These are phyloP conservation scores for Sarcophaga caerulescens DNA, from an alignment of 2,888 invertebrate species.

Conservation along the genomic window DNA sequence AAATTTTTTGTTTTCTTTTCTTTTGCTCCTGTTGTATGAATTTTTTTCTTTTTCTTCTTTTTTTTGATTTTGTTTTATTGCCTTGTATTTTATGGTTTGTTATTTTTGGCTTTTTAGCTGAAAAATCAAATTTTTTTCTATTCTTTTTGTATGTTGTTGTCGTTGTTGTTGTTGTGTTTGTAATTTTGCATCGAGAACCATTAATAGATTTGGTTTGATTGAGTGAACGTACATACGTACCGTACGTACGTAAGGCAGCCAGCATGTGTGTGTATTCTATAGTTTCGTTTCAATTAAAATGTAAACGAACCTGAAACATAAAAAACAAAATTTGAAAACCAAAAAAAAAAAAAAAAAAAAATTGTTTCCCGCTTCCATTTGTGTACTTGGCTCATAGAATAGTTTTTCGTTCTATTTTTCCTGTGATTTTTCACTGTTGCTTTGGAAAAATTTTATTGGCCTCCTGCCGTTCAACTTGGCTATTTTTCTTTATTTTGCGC, in stretches of 20 bases:
- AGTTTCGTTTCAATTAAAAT: not conserved
- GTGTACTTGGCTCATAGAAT: not conserved
- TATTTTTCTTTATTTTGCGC: not conserved
- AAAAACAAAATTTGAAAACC: too few relatives aligned
- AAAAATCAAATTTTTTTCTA: not conserved
- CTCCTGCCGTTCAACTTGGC: constrained; percentile 43
- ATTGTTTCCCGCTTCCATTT: constrained; percentile 27
- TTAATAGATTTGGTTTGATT: too few relatives aligned
- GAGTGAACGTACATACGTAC: too few relatives aligned
- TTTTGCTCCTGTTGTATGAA: not conserved
- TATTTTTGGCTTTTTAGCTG: constrained; percentile 23
- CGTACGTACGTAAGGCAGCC: too few relatives aligned
- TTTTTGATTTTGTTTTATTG: not conserved
- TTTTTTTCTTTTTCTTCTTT: too few relatives aligned
- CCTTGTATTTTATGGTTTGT: not conserved
- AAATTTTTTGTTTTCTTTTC: not conserved
- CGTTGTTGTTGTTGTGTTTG: not conserved
- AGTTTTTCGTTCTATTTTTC: not conserved
- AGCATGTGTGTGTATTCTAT: not conserved
- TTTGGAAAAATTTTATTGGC: constrained; percentile 14
- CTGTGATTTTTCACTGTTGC: not conserved
- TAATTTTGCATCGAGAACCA: too few relatives aligned
- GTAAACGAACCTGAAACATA: not conserved
- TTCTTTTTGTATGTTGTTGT: too few relatives aligned
- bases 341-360: too few relatives aligned